Base-by-base conservation (phyloP, 2,888 invertebrate genomes). In the Dinocampus coccinellae region DNA sequence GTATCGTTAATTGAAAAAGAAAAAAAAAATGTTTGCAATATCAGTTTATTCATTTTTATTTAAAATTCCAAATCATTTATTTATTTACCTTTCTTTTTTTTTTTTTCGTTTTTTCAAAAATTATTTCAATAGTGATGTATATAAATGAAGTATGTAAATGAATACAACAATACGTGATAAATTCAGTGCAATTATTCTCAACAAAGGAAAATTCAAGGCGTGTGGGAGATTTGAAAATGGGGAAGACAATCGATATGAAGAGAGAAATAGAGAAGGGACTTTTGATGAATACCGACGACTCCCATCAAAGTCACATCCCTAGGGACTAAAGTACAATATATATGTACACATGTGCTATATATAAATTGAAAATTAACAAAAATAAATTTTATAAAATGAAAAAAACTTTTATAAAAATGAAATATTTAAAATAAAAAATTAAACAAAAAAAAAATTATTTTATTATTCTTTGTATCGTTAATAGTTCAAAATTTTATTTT, bases 251-350 rank as follows among this genome's bases (percentile, higher is more conserved):
- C 65, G 65, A 65, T 65, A 34, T 29, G 36, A 16, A 29, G 20
- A 52, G 20, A n/a, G 42, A 53, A 68, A 61, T 33, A 52, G 47
- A 36, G 39, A 71, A 71, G 69, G 73, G 63, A 75, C 74, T 75
- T 77, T 70, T 77, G 74, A 75, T 69, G 76, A 76, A 76, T 73
- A 76, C 68, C 68, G 60, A 36, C 65, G 63, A n/a, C n/a, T n/a
- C 67, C 47, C 47, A 47, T 73, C 65, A 75, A 75, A 75, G 69
- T 74, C 39, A 39, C 62, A 73, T 75, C 76, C 73, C 74, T 62
- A 26, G 71, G 68, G 76, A 72, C 70, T 16, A 13, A 39, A 39
- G 13, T 6, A n/a, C 16, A 16, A 16, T n/a, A 16, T 47, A 47
- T 47, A 39, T 55, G 42, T 55, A 55, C 7, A 47, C 47, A 24